phyloP scores from a whole-genome alignment of 2,113 vertebrate species.

The Myotis davidii region DNA sequence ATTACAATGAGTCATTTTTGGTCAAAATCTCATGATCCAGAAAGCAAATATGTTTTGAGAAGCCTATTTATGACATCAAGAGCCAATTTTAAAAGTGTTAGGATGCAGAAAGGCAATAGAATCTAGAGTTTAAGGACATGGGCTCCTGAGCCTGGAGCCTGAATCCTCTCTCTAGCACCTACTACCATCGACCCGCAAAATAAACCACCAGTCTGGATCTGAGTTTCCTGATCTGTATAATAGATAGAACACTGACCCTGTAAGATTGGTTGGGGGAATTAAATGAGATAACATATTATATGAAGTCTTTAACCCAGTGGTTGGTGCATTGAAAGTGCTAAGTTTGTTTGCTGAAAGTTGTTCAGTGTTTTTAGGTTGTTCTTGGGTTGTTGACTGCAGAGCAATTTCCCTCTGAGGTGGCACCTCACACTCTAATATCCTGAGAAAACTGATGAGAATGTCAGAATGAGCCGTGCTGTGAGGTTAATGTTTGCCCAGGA shows the following conservation, averaged over 20 bases:
- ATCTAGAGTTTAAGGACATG: not conserved
- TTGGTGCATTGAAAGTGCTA: not conserved
- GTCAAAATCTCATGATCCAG: not conserved
- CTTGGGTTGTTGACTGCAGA: not conserved
- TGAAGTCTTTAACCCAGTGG: not conserved
- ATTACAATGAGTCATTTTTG: not conserved
- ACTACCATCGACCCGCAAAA: not conserved
- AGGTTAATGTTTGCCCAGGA: not conserved
- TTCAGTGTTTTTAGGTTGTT: not conserved
- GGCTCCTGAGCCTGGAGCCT: not conserved
- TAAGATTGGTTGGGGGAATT: not conserved
- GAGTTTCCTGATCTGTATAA: not conserved
- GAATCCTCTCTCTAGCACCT: not conserved
- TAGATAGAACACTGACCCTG: not conserved
- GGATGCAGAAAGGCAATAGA: not conserved
- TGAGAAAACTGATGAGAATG: not conserved
- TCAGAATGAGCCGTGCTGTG: accelerated
- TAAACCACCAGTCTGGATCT: not conserved
- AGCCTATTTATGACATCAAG: not conserved
- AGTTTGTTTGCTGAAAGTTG: not conserved
- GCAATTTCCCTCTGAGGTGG: not conserved
- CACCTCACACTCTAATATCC: too few relatives aligned
- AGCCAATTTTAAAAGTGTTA: not conserved
- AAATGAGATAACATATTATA: not conserved
- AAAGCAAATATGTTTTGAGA: not conserved